phyloP scores from a whole-genome alignment of 2,888 invertebrate genomes.

The Tiliacea citrago region DNA sequence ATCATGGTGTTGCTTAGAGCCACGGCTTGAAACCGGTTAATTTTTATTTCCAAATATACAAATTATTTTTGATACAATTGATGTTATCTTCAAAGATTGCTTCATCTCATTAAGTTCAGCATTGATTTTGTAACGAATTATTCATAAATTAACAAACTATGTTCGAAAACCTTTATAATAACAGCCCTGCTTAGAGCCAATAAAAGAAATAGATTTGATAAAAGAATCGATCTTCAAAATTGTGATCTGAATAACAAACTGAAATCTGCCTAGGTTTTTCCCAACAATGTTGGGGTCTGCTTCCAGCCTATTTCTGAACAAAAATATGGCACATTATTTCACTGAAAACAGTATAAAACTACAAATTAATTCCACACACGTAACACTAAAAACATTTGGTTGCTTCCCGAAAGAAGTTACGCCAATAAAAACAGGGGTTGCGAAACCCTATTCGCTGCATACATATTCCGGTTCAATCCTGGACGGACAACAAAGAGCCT shows the following conservation, averaged over 20 bases:
- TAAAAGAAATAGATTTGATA: neutral
- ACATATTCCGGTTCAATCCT: constrained; percentile 59
- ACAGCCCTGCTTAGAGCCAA: no score
- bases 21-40: no score
- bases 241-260: neutral
- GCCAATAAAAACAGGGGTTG: constrained; percentile 50
- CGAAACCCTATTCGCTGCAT: constrained; percentile 45
- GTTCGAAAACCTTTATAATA: no score
- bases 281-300: neutral
- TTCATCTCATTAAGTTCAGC: no score
- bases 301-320: neutral
- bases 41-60: no score
- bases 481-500: constrained; percentile 63
- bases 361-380: constrained; percentile 12
- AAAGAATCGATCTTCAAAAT: neutral
- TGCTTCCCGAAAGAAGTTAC: constrained; percentile 38
- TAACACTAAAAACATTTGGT: constrained; percentile 43
- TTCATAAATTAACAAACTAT: no score
- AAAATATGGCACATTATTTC: neutral
- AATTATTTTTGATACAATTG: no score
- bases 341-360: neutral
- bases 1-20: neutral
- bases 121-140: no score
- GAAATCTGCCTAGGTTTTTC: neutral
- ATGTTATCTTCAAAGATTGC: no score